phyloP scores from a whole-genome alignment of 2,797 vertebrate species.

The Rhynchotus rufescens region DNA sequence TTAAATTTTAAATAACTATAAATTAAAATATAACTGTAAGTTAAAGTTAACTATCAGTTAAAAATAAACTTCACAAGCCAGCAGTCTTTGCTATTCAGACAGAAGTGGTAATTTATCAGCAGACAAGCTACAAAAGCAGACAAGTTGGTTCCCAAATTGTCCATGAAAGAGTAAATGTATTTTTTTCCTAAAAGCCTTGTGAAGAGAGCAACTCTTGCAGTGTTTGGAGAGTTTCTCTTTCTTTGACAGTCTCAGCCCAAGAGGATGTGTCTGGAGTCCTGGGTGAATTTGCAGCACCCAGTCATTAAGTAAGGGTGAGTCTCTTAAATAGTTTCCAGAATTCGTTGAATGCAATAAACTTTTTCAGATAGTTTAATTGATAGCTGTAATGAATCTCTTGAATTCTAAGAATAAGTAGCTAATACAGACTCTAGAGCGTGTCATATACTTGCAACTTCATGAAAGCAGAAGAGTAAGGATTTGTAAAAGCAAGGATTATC shows the following conservation, averaged over 20 bases:
- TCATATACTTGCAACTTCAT: background rate
- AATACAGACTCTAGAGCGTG: background rate
- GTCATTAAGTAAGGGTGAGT: background rate
- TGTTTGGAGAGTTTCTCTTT: background rate
- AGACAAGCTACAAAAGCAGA: conserved; percentile 33
- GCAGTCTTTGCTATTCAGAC: conserved; percentile 44
- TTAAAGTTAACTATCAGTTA: conserved; percentile 71
- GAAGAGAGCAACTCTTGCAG: background rate
- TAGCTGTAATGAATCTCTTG: background rate
- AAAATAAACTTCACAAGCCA: conserved; percentile 67
- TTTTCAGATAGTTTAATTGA: background rate
- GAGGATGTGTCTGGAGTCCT: background rate
- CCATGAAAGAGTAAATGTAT: background rate
- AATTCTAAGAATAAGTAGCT: background rate
- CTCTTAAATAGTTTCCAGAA: background rate
- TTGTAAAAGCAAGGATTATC: background rate
- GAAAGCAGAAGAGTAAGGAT: background rate
- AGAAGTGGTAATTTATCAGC: conserved; percentile 43
- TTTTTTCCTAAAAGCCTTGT: background rate
- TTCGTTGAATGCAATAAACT: background rate
- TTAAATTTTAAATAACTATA: conserved; percentile 73
- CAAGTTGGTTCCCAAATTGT: background rate
- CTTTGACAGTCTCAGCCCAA: background rate
- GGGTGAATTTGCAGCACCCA: background rate
- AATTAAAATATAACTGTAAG: conserved; percentile 66